Conservation (phyloP, 2,797 vertebrate species). For the Botia kubotai region DNA sequence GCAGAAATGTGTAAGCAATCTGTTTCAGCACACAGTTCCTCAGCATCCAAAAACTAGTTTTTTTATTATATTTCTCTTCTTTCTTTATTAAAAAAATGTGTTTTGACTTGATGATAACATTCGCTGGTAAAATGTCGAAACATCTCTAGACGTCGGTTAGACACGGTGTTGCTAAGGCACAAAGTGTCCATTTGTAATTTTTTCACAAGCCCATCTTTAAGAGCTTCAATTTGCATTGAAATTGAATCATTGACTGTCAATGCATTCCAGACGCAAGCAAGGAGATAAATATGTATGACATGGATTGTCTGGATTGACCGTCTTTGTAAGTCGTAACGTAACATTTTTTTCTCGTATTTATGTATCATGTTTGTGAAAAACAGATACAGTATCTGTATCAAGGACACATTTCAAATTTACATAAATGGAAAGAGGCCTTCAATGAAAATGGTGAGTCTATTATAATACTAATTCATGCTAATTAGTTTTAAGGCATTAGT, state of each 20-base stretch:
- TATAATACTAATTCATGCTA: background rate
- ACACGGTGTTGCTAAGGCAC: slow-evolving; percentile 2
- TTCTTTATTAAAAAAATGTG: slow-evolving; percentile 19
- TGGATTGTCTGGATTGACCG: slow-evolving; percentile 20
- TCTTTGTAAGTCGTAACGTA: slow-evolving; percentile 18
- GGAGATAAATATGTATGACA: slow-evolving; percentile 42
- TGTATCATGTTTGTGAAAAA: background rate
- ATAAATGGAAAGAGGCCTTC: background rate
- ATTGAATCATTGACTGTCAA: slow-evolving; percentile 34
- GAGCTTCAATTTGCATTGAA: slow-evolving; percentile 45
- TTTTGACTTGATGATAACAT: slow-evolving; percentile 15
- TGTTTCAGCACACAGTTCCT: background rate
- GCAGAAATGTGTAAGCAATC: background rate
- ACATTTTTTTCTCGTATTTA: background rate
- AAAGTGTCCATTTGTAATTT: slow-evolving; percentile 27
- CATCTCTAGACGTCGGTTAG: slow-evolving; percentile 15
- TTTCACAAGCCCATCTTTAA: slow-evolving; percentile 27
- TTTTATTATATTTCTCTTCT: slow-evolving; percentile 9
- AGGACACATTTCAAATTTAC: background rate
- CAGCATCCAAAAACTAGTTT: background rate
- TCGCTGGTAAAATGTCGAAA: slow-evolving; percentile 16
- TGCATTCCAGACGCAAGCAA: slow-evolving; percentile 33
- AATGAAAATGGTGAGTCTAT: background rate
- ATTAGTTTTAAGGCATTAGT: background rate
- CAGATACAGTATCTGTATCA: background rate